Conservation (phyloP, 2,113 vertebrate species). For the Elephantulus edwardii region DNA sequence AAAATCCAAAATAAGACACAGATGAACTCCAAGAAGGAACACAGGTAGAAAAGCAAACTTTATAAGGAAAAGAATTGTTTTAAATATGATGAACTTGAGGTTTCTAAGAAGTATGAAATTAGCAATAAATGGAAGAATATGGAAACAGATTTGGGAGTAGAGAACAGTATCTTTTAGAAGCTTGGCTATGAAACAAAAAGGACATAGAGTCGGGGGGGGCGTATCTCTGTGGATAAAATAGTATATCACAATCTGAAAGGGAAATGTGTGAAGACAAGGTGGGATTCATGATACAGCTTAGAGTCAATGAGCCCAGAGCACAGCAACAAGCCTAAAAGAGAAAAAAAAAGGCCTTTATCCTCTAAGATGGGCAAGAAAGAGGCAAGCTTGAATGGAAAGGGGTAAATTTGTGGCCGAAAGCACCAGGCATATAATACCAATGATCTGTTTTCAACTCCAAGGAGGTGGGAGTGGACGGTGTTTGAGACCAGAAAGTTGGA, state of each 20-base stretch:
- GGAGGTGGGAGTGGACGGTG: background rate
- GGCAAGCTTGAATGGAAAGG: background rate
- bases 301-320: background rate
- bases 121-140: background rate
- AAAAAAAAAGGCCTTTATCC: background rate
- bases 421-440: background rate
- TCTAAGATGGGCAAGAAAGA: too few relatives aligned
- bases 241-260: background rate
- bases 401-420: background rate
- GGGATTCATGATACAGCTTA: background rate
- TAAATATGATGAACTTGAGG: background rate
- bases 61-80: background rate
- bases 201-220: fast-evolving
- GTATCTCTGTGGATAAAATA: background rate
- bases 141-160: background rate
- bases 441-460: background rate
- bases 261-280: background rate
- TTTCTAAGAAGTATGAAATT: background rate
- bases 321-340: background rate
- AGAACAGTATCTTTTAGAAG: background rate
- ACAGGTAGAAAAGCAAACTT: background rate
- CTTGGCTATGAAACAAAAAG: background rate
- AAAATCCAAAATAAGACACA: too few relatives aligned
- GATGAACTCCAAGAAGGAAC: background rate
- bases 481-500: background rate